Base-by-base conservation (phyloP, 2,113 vertebrate genomes). In the Pelvicachromis taeniatus region DNA sequence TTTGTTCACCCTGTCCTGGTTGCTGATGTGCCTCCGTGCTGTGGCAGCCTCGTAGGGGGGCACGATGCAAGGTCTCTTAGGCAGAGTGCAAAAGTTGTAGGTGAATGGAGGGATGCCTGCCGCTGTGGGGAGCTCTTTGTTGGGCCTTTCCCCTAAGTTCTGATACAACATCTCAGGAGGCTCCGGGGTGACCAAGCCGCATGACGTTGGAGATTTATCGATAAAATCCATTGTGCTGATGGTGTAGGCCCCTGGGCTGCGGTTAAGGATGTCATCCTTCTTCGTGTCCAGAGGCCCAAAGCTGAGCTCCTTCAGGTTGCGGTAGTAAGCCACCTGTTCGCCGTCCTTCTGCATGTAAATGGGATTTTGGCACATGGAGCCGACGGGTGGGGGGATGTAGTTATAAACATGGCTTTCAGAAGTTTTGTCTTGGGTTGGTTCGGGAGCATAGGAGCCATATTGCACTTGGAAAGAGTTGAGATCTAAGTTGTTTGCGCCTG, bases 41-140 rank as follows among this genome's bases (percentile, higher is more conserved):
- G 94, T 88, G 17, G 96, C 96, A 79, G 96, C 97, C 92, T 99
- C 97, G 68, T 97, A 99, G 0, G 97, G 96, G 88, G 98, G 97
- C 83, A 97, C 94, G 45, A 98, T 93, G 79, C 92, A 97, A 80
- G 97, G 98, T 95, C 97, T 97, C 96, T 99, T 99, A 70, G 99
- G 98, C 94, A 99, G 96, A 96, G 99, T 99, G 97, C 99, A 99
- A 97, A 99, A 99, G 95, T 97, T 99, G 95, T 99, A 99, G 88
- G 97, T 97, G 88, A 97, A 96, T 5, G 97, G 92, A 6, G 94
- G 93, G 16, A 12, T 75, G 8, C 90, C 96, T 38, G 97, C 97
- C 23, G 96, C 96, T 0, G 95, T 92, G 19, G 98, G 99, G 12
- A 99, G 97, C 78, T 98, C 98, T 81, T 98, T 98, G 87, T 97